Evolutionary conservation across 2,797 vertebrate species (phyloP).

Genomic region (Falco naumanni): DNA sequence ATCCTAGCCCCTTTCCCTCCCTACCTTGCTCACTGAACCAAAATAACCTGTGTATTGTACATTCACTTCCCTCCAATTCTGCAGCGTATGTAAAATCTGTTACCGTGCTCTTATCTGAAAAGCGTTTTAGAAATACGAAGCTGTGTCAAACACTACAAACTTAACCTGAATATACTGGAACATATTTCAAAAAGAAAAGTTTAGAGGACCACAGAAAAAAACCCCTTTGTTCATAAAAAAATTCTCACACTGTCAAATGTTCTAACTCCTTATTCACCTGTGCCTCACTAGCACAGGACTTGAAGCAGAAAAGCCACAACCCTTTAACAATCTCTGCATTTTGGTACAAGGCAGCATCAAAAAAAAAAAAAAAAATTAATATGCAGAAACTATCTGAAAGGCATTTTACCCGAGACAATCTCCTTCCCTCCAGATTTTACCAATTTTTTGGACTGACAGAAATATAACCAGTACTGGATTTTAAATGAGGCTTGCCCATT

Average conservation of each 20-base stretch:
- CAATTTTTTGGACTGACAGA: not conserved
- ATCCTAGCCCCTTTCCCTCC: not conserved
- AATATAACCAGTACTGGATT: not conserved
- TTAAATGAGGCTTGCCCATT: not conserved
- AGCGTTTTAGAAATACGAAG: not conserved
- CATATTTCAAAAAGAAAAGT: not conserved
- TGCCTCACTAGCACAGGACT: not conserved
- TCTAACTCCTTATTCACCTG: not conserved
- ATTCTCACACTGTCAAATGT: not conserved
- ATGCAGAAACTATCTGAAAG: not conserved
- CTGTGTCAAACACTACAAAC: not conserved
- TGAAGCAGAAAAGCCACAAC: not conserved
- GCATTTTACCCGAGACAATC: not conserved
- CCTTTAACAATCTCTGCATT: not conserved
- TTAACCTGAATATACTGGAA: not conserved
- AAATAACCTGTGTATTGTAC: not conserved
- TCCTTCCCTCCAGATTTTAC: not conserved
- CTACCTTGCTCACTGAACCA: not conserved
- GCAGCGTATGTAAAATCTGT: rapidly evolving
- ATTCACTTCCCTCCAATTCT: not conserved
- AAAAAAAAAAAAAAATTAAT: not conserved
- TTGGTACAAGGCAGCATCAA: slow-evolving; percentile 7
- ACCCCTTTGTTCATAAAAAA: not conserved
- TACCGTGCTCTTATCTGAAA: not conserved
- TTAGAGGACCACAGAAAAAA: not conserved